These are phyloP conservation scores for Morus bassanus DNA, from an alignment of 2,797 vertebrate species.

Conservation along the genomic window DNA sequence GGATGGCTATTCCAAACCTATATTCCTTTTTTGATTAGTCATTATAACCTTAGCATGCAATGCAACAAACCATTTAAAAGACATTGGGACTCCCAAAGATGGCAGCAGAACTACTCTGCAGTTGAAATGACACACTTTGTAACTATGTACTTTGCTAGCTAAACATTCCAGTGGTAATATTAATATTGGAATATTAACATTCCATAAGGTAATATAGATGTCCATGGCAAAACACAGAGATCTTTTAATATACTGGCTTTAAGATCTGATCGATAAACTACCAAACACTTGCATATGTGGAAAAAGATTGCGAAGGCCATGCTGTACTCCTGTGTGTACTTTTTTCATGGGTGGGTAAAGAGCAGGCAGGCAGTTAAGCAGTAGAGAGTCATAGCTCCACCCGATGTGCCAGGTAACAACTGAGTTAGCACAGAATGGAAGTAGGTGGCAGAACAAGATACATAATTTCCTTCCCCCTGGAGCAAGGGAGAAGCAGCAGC, in stretches of 20 bases:
- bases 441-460: not conserved
- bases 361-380: not conserved
- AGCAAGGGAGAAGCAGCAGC: not conserved
- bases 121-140: not conserved
- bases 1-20: not conserved
- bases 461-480: not conserved
- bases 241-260: not conserved
- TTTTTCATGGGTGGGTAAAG: not conserved
- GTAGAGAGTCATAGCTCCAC: not conserved
- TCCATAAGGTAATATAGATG: fast-evolving
- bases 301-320: not conserved
- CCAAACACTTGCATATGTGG: not conserved
- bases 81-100: not conserved
- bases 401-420: not conserved
- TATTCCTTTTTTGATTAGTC: not conserved
- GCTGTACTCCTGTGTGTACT: fast-evolving
- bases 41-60: not conserved
- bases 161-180: not conserved
- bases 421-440: not conserved
- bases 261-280: not conserved
- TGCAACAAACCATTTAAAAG: not conserved
- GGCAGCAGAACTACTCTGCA: not conserved
- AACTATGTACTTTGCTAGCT: not conserved
- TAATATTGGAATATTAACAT: not conserved
- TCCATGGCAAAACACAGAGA: not conserved